Conservation (phyloP, 2,113 vertebrate genomes). For the Carollia perspicillata region DNA sequence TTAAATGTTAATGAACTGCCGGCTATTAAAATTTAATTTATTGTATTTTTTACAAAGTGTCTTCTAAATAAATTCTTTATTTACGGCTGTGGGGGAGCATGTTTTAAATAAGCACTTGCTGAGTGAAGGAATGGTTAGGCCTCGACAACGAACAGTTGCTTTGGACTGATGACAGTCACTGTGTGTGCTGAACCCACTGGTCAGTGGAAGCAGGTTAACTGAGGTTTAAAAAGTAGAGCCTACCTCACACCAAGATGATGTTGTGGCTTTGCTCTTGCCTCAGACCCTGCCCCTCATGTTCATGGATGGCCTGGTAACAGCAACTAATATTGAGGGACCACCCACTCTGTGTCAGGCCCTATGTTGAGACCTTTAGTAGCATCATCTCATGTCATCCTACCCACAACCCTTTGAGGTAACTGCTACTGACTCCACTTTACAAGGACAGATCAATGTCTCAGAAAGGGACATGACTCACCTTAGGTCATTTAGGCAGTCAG, state of each 20-base stretch:
- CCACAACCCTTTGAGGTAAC: neutral
- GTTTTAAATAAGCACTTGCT: neutral
- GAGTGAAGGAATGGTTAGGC: neutral
- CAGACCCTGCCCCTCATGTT: neutral
- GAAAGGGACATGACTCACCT: neutral
- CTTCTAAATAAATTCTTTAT: neutral
- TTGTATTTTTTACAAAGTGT: neutral
- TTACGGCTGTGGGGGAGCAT: neutral
- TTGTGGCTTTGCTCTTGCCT: neutral
- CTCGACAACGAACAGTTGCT: neutral
- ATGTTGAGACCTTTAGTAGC: neutral
- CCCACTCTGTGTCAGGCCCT: neutral
- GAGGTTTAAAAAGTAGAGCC: neutral
- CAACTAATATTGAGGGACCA: neutral
- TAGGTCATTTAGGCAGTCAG: neutral
- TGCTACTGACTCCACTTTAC: neutral
- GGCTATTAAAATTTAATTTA: constrained; percentile 48
- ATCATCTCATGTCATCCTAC: neutral
- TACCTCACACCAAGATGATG: neutral
- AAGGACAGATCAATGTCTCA: neutral
- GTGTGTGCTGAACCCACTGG: neutral
- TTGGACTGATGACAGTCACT: neutral
- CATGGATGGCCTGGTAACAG: neutral
- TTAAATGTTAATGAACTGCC: constrained; percentile 30
- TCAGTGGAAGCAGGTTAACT: neutral